phyloP scores from a whole-genome alignment of 92 coral and sea anemone genomes.

The Plumapathes pennacea region DNA sequence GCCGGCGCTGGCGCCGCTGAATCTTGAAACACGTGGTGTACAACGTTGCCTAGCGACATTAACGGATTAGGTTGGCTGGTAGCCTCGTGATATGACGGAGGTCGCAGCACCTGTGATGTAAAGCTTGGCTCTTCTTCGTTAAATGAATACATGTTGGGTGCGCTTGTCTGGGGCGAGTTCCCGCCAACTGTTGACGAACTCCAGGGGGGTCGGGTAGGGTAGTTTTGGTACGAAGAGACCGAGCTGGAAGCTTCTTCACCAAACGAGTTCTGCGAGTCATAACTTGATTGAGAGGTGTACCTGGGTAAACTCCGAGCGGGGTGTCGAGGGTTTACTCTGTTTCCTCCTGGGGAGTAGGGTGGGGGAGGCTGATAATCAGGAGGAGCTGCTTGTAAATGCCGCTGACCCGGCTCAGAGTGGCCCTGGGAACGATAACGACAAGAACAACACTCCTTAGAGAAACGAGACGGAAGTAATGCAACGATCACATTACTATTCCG shows the following conservation, averaged over 20 bases:
- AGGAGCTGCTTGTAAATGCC: conserved; percentile 21
- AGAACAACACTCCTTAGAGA: too few relatives aligned
- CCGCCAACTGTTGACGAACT: conserved; percentile 55
- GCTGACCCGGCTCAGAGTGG: too few relatives aligned
- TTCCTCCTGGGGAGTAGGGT: conserved; percentile 67
- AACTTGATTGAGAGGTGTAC: conserved; percentile 17
- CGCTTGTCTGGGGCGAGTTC: conserved; percentile 32
- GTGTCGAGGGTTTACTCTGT: conserved; percentile 26
- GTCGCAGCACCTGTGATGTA: conserved; percentile 52
- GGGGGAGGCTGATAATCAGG: conserved; percentile 62
- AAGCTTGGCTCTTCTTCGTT: conserved; percentile 81
- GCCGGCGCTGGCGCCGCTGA: conserved; percentile 35
- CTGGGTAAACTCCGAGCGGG: conserved; percentile 29
- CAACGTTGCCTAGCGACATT: conserved; percentile 38
- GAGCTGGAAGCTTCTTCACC: conserved; percentile 86
- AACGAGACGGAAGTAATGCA: too few relatives aligned
- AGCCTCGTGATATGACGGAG: conserved; percentile 85
- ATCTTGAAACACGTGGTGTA: conserved; percentile 52
- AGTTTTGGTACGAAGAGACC: conserved; percentile 47
- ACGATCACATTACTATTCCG: too few relatives aligned
- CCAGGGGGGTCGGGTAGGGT: conserved; percentile 58
- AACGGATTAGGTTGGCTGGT: conserved; percentile 48
- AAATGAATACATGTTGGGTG: conserved; percentile 70
- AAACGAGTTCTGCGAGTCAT: conserved; percentile 69
- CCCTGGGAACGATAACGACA: too few relatives aligned